Percentiles rank a stretch among this genome's conserved stretches.
These are phyloP conservation scores for Cnemophilus loriae DNA, from an alignment of 2,113 vertebrate genomes.

Conservation along the genomic window DNA sequence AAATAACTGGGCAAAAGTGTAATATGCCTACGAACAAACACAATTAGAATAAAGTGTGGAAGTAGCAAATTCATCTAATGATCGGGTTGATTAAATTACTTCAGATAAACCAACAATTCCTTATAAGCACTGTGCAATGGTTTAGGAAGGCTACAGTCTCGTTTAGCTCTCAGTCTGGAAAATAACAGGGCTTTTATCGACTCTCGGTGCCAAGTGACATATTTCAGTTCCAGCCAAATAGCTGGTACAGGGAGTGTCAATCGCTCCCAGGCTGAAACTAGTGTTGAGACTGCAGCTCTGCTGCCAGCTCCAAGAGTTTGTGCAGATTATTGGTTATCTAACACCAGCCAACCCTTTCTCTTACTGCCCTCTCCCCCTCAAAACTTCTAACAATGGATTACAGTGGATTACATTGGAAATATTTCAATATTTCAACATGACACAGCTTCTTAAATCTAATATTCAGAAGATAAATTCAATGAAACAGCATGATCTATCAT, in stretches of 20 bases:
- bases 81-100: constrained; percentile 45
- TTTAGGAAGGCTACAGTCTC: constrained; percentile 9
- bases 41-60: constrained; percentile 41
- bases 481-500: constrained; percentile 52
- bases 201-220: constrained; percentile 42
- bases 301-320: neutral
- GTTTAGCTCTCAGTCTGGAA: constrained; percentile 26
- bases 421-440: constrained; percentile 54
- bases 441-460: constrained; percentile 45
- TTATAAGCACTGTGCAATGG: constrained; percentile 22
- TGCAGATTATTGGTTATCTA: constrained; percentile 11
- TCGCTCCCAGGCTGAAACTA: constrained; percentile 29
- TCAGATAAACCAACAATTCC: constrained; percentile 43
- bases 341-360: constrained; percentile 1
- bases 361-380: neutral
- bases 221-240: constrained; percentile 57
- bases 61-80: constrained; percentile 33
- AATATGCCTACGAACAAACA: constrained; percentile 13
- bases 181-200: constrained; percentile 45
- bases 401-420: neutral
- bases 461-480: constrained; percentile 55
- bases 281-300: neutral
- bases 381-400: constrained; percentile 11
- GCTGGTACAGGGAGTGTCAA: constrained; percentile 50
- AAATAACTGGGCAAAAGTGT: constrained; percentile 20